Base-by-base conservation (phyloP, 2,888 invertebrate genomes). In the Synanthedon tipuliformis region DNA sequence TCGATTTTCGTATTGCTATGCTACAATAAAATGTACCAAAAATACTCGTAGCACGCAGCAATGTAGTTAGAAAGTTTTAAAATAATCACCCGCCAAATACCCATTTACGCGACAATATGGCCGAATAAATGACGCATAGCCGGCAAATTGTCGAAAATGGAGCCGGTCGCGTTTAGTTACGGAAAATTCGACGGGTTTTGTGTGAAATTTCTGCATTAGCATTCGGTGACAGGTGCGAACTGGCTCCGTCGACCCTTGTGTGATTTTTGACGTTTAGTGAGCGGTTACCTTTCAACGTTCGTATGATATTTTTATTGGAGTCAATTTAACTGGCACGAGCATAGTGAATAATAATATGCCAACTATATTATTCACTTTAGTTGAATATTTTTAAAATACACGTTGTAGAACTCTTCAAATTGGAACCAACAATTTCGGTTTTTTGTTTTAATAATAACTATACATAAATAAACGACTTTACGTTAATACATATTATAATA, bases 211-310 rank as follows among this genome's bases (percentile, higher is more conserved):
- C 56, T 57, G 63, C 64, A 80, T 82, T 81, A 78, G 75, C 79
- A 81, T 82, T 78, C 60, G 74, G 83, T 78, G 81, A 73, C 83
- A 80, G 82, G 79, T 78, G 73, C 71, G 64, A 71, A 67, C 61
- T 60, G 73, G 62, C 59, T 58, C 71, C 57, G 60, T 56, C 27
- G 40, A 41, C 58, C 58, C 59, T 52, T 54, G 57, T 55, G 57
- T 41, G 52, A 52, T 50, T 52, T 50, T 50, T 51, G 54, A 54
- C 49, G 27, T 56, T 45, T 45, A 45, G 45, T 45, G 45, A 13
- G 45, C 45, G 45, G 45, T 45, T 45, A 45, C 45, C 15, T 45
- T 45, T 45, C 15, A n/a, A 13, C 45, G 45, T 41, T 41, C 13
- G 15, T 45, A 45, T 45, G 45, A n/a, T 45, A 12, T 45, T 45